phyloP scores from a whole-genome alignment of 2,113 vertebrate species.

The Henicopernis longicauda region DNA sequence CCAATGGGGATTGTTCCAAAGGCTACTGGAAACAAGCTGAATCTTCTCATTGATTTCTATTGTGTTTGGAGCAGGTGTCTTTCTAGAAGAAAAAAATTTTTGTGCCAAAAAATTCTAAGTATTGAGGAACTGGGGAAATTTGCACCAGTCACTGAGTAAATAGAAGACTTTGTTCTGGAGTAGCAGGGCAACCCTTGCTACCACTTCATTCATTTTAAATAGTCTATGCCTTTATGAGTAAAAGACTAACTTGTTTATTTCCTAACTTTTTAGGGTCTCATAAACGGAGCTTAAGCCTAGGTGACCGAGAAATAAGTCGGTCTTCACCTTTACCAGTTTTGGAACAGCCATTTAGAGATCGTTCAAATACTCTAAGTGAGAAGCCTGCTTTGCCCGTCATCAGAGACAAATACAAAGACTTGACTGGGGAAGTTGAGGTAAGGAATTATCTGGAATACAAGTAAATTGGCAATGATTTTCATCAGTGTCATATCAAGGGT shows the following conservation, averaged over 20 bases:
- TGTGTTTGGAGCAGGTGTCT: not conserved
- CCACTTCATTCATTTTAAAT: not conserved
- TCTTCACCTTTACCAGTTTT: conserved; percentile 78
- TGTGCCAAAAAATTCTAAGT: not conserved
- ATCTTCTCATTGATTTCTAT: not conserved
- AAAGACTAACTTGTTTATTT: not conserved
- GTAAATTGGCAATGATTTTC: not conserved
- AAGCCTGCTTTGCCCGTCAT: conserved; percentile 91
- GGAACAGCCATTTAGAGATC: conserved; percentile 90
- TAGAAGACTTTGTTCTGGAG: not conserved
- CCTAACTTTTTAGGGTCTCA: conserved; percentile 81
- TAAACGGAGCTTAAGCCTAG: conserved; percentile 94
- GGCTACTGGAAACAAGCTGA: not conserved
- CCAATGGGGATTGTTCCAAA: not conserved
- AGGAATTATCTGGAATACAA: not conserved
- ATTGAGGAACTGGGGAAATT: not conserved
- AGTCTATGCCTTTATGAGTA: not conserved
- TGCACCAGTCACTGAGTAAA: not conserved
- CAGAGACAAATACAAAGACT: conserved; percentile 97
- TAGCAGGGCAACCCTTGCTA: not conserved
- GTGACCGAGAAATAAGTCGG: conserved; percentile 90
- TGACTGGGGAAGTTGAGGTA: conserved; percentile 98
- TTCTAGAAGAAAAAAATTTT: not conserved
- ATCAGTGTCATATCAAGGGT: not conserved
- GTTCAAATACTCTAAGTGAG: conserved; percentile 92